These are phyloP conservation scores for Regulus satrapa DNA, from an alignment of 2,113 vertebrate species.

Conservation along the genomic window DNA sequence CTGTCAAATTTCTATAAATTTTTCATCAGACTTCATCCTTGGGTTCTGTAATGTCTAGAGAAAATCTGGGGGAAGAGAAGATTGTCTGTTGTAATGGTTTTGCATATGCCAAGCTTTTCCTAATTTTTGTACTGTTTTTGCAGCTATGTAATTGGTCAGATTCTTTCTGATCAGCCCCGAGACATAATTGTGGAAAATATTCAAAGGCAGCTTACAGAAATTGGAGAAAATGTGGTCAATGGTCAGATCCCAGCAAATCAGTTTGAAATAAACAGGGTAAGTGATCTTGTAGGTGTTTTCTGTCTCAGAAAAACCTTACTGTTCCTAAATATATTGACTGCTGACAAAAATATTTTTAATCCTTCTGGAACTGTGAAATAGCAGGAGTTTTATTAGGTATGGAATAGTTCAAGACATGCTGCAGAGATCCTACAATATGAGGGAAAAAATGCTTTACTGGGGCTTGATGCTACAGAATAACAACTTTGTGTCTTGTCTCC, in stretches of 20 bases:
- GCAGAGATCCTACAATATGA: not conserved
- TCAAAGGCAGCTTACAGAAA: constrained; percentile 88
- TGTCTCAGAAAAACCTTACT: not conserved
- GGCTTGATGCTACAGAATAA: not conserved
- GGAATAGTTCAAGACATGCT: not conserved
- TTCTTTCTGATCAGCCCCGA: constrained; percentile 92
- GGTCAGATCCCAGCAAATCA: constrained; percentile 80
- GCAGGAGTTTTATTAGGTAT: not conserved
- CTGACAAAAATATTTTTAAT: not conserved
- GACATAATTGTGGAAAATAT: constrained; percentile 96
- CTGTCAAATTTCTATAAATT: not conserved
- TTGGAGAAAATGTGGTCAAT: constrained; percentile 86
- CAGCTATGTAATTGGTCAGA: constrained; percentile 94
- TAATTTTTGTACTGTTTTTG: not conserved
- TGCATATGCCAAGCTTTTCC: not conserved
- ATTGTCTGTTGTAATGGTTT: not conserved
- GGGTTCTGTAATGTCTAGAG: not conserved
- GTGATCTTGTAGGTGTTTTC: not conserved
- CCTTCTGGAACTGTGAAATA: not conserved
- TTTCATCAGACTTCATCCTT: not conserved
- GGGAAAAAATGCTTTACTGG: not conserved
- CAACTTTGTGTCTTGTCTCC: not conserved
- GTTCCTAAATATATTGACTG: not conserved
- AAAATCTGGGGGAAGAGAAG: not conserved
- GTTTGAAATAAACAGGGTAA: constrained; percentile 97